Percentiles rank a stretch among this genome's conserved stretches.
Conservation (phyloP, 1,140 invertebrate genomes). For the Sogatella furcifera region DNA sequence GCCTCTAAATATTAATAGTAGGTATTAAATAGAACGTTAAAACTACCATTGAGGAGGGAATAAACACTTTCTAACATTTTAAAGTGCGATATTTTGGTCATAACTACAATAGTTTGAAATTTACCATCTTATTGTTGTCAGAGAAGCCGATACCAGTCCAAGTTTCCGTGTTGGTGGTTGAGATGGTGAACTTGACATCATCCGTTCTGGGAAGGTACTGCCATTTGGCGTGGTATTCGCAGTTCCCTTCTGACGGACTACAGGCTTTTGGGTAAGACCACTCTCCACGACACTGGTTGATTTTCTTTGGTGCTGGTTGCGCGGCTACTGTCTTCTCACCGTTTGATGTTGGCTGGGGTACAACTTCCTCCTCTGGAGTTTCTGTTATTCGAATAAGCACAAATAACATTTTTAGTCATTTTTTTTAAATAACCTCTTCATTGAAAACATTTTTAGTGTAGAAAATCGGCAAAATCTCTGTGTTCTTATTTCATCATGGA, state of each 20-base stretch:
- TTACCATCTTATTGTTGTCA: slow-evolving; percentile 71
- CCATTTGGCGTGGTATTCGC: slow-evolving; percentile 80
- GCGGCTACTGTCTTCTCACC: not conserved
- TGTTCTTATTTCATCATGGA: no score
- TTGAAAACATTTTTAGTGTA: no score
- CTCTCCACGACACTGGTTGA: slow-evolving; percentile 50
- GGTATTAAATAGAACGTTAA: no score
- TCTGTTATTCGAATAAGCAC: no score
- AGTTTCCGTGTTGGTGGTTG: slow-evolving; percentile 62
- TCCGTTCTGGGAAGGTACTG: slow-evolving; percentile 64
- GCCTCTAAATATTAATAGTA: no score
- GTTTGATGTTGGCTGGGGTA: not conserved
- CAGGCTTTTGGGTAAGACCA: slow-evolving; percentile 70
- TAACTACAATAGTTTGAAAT: no score
- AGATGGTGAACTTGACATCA: slow-evolving; percentile 75
- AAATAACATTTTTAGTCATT: no score
- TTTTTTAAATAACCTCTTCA: no score
- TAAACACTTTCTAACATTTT: no score
- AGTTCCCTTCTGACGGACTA: slow-evolving; percentile 51
- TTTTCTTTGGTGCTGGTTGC: slow-evolving; percentile 5
- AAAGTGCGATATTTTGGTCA: no score
- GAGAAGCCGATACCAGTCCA: slow-evolving; percentile 96
- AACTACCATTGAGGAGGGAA: no score
- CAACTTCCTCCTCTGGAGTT: not conserved
- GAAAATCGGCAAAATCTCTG: no score